Evolutionary conservation across 1,140 invertebrate genomes (phyloP).

Genomic region (Saccostrea echinata): DNA sequence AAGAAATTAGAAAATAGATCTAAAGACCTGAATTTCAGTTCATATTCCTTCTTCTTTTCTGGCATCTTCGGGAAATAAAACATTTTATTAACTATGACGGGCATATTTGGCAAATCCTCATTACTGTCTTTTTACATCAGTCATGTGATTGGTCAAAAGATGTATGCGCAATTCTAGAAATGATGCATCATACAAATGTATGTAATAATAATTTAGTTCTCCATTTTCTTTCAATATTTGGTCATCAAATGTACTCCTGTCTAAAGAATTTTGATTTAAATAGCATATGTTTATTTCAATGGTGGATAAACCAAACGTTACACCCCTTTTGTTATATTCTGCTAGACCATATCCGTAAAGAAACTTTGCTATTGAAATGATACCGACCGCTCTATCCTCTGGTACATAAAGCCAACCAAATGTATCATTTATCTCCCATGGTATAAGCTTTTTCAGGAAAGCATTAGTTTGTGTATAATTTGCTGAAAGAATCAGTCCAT

Average conservation of each 20-base stretch:
- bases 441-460: neutral
- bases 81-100: neutral
- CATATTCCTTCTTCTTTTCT: neutral
- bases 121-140: neutral
- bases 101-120: neutral
- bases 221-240: neutral
- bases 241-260: neutral
- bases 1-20: too few species aligned
- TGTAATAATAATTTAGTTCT: neutral
- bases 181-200: neutral
- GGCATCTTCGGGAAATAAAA: neutral
- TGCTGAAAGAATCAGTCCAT: neutral
- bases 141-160: neutral
- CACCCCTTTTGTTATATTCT: neutral
- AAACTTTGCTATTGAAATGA: neutral
- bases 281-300: neutral
- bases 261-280: neutral
- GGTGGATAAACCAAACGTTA: neutral
- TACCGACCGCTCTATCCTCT: neutral
- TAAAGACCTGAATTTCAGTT: neutral
- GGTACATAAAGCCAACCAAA: neutral
- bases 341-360: neutral
- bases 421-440: neutral
- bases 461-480: neutral
- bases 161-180: neutral